Conservation (phyloP, 2,888 invertebrate species). For the Chalcis sispes region DNA sequence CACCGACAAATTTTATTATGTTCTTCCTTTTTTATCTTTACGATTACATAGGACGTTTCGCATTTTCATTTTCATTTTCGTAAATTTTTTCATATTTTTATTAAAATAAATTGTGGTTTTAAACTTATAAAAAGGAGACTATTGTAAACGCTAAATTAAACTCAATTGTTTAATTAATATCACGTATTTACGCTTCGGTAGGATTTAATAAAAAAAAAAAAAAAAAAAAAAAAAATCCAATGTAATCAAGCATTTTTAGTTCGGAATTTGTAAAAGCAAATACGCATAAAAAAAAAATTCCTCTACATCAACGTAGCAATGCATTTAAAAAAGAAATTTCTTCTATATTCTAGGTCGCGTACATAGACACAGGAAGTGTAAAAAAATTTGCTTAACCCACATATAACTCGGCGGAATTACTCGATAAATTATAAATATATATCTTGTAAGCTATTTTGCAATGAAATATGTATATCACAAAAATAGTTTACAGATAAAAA, state of each 20-base stretch:
- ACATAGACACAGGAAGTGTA: neutral
- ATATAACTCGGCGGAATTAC: neutral
- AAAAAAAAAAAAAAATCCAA: no score
- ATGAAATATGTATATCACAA: no score
- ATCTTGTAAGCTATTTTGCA: no score
- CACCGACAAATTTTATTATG: no score
- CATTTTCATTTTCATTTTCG: no score
- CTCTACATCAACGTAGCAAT: slow-evolving; percentile 13
- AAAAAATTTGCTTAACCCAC: no score
- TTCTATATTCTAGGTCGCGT: neutral
- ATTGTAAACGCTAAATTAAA: no score
- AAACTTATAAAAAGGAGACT: no score
- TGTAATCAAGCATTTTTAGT: slow-evolving; percentile 26
- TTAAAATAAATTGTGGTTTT: no score
- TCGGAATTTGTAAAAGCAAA: neutral
- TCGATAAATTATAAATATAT: neutral
- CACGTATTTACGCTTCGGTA: neutral
- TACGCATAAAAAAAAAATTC: neutral
- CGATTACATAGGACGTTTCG: no score
- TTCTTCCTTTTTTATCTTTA: no score
- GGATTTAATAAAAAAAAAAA: slow-evolving; percentile 27
- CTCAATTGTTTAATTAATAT: slow-evolving; percentile 29
- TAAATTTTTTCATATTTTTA: no score
- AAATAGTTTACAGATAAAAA: neutral
- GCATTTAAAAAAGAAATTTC: slow-evolving; percentile 14